Evolutionary conservation across 2,888 invertebrate genomes (phyloP).

Genomic region (Spodoptera littoralis): DNA sequence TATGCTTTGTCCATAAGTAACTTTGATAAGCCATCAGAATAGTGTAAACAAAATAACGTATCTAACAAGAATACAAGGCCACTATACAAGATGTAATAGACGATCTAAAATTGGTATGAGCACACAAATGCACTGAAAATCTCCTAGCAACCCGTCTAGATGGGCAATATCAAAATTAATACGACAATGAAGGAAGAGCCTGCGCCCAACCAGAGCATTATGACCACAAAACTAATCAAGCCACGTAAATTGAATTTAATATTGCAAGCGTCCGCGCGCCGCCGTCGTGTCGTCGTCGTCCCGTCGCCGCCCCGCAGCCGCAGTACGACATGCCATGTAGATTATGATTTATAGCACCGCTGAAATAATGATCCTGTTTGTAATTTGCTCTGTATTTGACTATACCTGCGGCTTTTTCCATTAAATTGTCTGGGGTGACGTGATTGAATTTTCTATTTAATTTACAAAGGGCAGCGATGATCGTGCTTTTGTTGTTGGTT

Average conservation of each 20-base stretch:
- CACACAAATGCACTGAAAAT: constrained; percentile 42
- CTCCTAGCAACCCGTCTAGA: constrained; percentile 26
- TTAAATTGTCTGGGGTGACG: constrained; percentile 33
- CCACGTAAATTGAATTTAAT: constrained; percentile 84
- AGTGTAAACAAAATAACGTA: neutral
- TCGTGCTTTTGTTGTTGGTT: constrained; percentile 20
- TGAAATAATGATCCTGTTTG: constrained; percentile 51
- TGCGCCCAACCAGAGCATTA: constrained; percentile 73
- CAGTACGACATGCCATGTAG: constrained; percentile 56
- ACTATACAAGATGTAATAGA: neutral
- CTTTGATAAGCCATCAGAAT: too few relatives aligned
- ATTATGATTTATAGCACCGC: constrained; percentile 63
- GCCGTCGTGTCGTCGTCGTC: constrained; percentile 34
- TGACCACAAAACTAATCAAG: constrained; percentile 80
- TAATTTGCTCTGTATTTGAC: constrained; percentile 41
- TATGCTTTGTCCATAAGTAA: too few relatives aligned
- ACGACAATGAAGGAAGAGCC: constrained; percentile 64
- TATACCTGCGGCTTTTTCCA: constrained; percentile 42
- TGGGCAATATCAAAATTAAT: constrained; percentile 59
- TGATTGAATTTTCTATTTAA: constrained; percentile 42
- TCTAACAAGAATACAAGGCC: neutral
- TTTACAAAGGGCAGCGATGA: constrained; percentile 27
- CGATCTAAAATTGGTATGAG: constrained; percentile 23
- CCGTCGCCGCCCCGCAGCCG: constrained; percentile 51
- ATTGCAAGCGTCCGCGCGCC: constrained; percentile 71